A percentile compares a stretch with the other conserved stretches of the same genome.
Evolutionary conservation across 2,888 invertebrate species (phyloP).

Genomic region (Cryptocheilus praepositus): DNA sequence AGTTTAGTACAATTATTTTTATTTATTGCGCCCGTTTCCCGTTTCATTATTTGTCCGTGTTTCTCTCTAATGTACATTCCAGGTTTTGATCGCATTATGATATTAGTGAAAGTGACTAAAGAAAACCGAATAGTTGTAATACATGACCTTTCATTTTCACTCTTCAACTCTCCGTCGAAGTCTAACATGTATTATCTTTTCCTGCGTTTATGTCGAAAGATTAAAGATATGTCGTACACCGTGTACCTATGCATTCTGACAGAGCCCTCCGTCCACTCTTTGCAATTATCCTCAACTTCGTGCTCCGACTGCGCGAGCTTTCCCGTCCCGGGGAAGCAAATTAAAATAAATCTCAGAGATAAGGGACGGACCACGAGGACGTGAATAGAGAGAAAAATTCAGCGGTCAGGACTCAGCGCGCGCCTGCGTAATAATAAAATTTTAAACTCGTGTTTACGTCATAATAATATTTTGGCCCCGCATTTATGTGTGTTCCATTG

Average conservation of each 20-base stretch:
- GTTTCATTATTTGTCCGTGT: no score
- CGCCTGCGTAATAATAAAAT: slow-evolving; percentile 19
- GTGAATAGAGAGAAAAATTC: slow-evolving; percentile 12
- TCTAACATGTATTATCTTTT: background rate
- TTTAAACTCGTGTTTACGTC: no score
- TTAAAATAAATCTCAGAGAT: slow-evolving; percentile 43
- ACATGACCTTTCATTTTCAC: no score
- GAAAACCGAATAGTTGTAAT: no score
- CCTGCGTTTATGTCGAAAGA: background rate
- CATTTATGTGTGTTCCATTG: no score
- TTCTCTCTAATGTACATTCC: no score
- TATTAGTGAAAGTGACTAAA: no score
- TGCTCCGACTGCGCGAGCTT: slow-evolving; percentile 44
- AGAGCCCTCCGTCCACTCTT: slow-evolving; percentile 8
- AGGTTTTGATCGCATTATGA: no score
- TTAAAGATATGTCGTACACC: background rate
- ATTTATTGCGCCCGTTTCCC: background rate
- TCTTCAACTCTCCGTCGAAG: background rate
- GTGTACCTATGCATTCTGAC: slow-evolving; percentile 3
- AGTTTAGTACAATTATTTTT: background rate
- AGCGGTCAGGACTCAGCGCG: background rate
- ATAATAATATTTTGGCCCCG: background rate
- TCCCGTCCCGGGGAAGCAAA: slow-evolving; percentile 30
- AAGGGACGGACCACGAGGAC: slow-evolving; percentile 12
- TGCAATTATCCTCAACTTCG: slow-evolving; percentile 46